Conservation (phyloP, 2,888 invertebrate genomes). For the Cryptus viduatorius region DNA sequence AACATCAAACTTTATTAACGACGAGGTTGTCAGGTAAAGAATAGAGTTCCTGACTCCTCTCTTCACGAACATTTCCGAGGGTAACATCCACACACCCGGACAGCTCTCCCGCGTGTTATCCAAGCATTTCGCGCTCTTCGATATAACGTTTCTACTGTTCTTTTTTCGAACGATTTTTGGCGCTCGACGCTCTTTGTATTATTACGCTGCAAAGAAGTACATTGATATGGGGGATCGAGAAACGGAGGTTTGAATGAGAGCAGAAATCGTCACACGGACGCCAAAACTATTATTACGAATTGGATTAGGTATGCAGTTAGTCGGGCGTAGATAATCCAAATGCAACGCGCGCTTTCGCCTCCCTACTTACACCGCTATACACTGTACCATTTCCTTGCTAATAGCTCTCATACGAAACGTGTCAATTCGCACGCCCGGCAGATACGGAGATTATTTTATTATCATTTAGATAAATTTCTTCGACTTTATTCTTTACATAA, state of each 20-base stretch:
- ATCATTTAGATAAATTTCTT: background rate
- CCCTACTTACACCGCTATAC: conserved; percentile 8
- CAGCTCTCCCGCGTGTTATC: background rate
- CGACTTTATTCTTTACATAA: background rate
- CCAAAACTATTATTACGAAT: conserved; percentile 78
- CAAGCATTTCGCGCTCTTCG: conserved; percentile 1
- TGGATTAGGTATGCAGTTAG: conserved; percentile 81
- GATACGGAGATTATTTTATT: conserved; percentile 56
- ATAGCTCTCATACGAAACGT: conserved; percentile 68
- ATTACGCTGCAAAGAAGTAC: background rate
- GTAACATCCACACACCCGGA: background rate
- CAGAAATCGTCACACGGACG: conserved; percentile 75
- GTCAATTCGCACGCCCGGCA: conserved; percentile 70
- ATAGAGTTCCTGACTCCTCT: conserved; percentile 57
- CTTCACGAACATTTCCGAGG: conserved; percentile 7
- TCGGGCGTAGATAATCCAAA: conserved; percentile 79
- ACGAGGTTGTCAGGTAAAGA: conserved; percentile 74
- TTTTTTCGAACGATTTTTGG: conserved; percentile 37
- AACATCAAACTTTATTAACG: conserved; percentile 83
- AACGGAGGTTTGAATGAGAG: conserved; percentile 37
- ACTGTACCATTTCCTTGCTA: conserved; percentile 37
- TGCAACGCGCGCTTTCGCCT: conserved; percentile 68
- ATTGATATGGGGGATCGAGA: background rate
- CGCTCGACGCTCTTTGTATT: conserved; percentile 39
- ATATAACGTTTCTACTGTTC: conserved; percentile 14